Percentiles rank a stretch among this genome's conserved stretches.
phyloP scores from a whole-genome alignment of 2,888 invertebrate species.

The Masnerella sp. region DNA sequence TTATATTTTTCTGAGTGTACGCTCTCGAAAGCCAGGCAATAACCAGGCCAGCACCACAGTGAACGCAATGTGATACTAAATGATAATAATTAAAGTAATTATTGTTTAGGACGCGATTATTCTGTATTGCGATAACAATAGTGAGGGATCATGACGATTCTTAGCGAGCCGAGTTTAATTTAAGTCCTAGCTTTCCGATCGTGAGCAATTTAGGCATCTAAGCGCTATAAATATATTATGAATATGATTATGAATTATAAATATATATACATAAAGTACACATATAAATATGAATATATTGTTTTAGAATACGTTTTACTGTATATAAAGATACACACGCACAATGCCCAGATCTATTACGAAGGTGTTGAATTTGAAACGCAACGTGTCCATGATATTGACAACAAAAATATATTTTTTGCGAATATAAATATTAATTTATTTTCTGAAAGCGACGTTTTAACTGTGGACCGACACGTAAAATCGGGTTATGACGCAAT shows the following conservation, averaged over 20 bases:
- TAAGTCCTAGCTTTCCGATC: constrained; percentile 57
- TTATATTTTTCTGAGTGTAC: too few species aligned
- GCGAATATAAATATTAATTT: constrained; percentile 50
- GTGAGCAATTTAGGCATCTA: constrained; percentile 55
- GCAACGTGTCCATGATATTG: constrained; percentile 38
- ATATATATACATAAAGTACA: constrained; percentile 40
- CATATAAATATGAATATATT: constrained; percentile 59
- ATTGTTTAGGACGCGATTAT: constrained; percentile 73
- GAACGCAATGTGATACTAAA: constrained; percentile 78
- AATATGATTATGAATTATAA: constrained; percentile 33
- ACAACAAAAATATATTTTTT: constrained; percentile 49
- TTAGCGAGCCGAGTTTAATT: constrained; percentile 56
- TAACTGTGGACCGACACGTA: constrained; percentile 42
- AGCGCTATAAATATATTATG: constrained; percentile 53
- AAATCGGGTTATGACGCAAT: constrained; percentile 38
- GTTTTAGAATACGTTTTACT: constrained; percentile 56
- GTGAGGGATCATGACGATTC: constrained; percentile 59
- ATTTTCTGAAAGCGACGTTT: constrained; percentile 51
- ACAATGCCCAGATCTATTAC: constrained; percentile 57
- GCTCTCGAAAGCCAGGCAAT: constrained; percentile 70
- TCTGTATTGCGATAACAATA: constrained; percentile 65
- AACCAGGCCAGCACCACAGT: constrained; percentile 74
- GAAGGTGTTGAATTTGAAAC: constrained; percentile 28
- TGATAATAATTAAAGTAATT: constrained; percentile 76
- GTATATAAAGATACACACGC: constrained; percentile 59